These are phyloP conservation scores for Dasyornis broadbenti DNA, from an alignment of 2,113 vertebrate genomes.

Conservation along the genomic window DNA sequence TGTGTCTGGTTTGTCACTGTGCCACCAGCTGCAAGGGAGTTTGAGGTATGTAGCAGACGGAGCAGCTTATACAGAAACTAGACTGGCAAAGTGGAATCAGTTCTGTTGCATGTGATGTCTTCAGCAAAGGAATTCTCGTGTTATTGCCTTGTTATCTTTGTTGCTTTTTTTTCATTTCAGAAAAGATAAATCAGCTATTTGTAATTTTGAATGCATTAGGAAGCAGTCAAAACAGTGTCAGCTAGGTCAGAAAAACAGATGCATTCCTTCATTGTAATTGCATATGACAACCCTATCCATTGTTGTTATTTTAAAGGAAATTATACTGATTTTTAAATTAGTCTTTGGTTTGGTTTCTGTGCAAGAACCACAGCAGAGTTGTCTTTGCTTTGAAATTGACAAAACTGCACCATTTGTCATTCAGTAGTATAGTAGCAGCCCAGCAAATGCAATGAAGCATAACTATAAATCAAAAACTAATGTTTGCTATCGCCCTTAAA, in stretches of 20 bases:
- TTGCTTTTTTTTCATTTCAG: neutral
- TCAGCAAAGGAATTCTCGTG: neutral
- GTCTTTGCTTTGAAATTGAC: conserved; percentile 5
- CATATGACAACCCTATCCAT: neutral
- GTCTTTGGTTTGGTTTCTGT: conserved; percentile 7
- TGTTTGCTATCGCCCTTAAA: conserved; percentile 42
- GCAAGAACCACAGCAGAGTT: neutral
- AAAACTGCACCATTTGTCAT: neutral
- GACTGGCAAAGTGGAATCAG: neutral
- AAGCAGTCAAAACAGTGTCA: conserved; percentile 13
- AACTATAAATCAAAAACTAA: conserved; percentile 61
- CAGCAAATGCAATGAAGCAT: neutral
- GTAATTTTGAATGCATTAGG: neutral
- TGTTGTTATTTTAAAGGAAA: conserved; percentile 37
- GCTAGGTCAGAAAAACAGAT: conserved; percentile 37
- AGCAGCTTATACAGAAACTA: neutral
- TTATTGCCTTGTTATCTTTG: neutral
- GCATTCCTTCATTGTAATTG: neutral
- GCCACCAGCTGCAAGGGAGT: neutral
- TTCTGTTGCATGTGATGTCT: neutral
- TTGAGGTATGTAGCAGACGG: neutral
- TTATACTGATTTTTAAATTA: conserved; percentile 41
- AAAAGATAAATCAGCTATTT: neutral
- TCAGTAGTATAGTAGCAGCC: neutral
- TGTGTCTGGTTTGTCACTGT: neutral